Conservation (phyloP, 2,888 invertebrate species). For the Eupithecia inturbata region DNA sequence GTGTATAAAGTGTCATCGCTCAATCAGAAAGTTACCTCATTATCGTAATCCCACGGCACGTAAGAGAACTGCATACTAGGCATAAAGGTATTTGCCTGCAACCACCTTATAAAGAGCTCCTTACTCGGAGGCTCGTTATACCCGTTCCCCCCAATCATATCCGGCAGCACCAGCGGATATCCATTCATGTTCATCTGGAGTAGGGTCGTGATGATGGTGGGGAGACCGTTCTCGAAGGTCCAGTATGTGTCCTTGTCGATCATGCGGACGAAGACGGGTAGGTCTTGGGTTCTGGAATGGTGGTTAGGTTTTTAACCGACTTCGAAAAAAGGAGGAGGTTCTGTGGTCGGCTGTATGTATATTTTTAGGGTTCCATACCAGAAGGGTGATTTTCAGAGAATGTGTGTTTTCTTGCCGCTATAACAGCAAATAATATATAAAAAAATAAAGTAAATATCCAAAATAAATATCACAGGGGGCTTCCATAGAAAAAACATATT, state of each 20-base stretch:
- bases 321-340: too few relatives aligned
- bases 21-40: too few relatives aligned
- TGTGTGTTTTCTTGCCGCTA: too few relatives aligned
- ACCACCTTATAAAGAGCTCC: conserved; percentile 89
- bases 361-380: too few relatives aligned
- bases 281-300: conserved; percentile 84
- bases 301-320: too few relatives aligned
- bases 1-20: too few relatives aligned
- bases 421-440: too few relatives aligned
- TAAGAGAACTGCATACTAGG: conserved; percentile 91
- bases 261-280: conserved; percentile 89
- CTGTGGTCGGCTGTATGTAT: too few relatives aligned
- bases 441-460: too few relatives aligned
- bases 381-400: too few relatives aligned
- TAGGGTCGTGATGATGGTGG: conserved; percentile 88
- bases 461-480: too few relatives aligned
- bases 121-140: conserved; percentile 77
- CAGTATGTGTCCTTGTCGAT: conserved; percentile 89
- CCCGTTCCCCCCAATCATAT: conserved; percentile 89
- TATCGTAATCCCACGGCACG: conserved; percentile 90
- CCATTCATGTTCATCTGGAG: conserved; percentile 86
- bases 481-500: too few relatives aligned
- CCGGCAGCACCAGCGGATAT: conserved; percentile 89
- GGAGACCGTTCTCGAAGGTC: conserved; percentile 87
- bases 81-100: conserved; percentile 90